Evolutionary conservation across 2,113 vertebrate species (phyloP).

Genomic region (Tonatia bakeri): DNA sequence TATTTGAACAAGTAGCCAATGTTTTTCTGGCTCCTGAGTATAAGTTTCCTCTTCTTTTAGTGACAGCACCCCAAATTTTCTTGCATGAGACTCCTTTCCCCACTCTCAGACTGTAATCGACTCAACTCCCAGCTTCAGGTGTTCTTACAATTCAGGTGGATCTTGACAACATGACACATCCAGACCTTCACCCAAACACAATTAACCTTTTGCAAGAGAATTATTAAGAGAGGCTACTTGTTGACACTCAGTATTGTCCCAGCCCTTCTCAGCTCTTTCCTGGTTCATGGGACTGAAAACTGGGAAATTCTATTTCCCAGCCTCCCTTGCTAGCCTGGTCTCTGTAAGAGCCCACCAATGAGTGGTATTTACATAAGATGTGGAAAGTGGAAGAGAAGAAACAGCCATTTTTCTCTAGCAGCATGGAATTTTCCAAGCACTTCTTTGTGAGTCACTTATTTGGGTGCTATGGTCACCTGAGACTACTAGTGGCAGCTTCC

Average conservation of each 20-base stretch:
- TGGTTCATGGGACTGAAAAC: background rate
- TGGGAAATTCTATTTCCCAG: background rate
- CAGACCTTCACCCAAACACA: background rate
- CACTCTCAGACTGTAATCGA: background rate
- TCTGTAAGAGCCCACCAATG: background rate
- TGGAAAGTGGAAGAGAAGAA: background rate
- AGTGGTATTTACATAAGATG: fast-evolving
- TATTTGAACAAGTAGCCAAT: background rate
- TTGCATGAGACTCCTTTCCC: background rate
- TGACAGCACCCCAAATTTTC: background rate
- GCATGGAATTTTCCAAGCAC: no score
- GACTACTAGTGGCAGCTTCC: background rate
- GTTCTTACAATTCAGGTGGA: background rate
- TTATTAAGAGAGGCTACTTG: background rate
- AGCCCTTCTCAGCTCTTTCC: background rate
- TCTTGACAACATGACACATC: background rate
- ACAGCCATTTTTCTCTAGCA: background rate
- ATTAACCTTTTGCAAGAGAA: background rate
- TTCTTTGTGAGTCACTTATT: background rate
- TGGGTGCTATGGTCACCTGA: background rate
- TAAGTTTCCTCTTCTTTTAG: background rate
- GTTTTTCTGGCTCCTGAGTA: background rate
- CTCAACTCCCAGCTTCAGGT: background rate
- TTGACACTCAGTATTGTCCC: background rate
- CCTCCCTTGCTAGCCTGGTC: background rate